Percentiles rank a stretch among this genome's conserved stretches.
phyloP scores from a whole-genome alignment of 2,797 vertebrate genomes.

The Anguilla marmorata region DNA sequence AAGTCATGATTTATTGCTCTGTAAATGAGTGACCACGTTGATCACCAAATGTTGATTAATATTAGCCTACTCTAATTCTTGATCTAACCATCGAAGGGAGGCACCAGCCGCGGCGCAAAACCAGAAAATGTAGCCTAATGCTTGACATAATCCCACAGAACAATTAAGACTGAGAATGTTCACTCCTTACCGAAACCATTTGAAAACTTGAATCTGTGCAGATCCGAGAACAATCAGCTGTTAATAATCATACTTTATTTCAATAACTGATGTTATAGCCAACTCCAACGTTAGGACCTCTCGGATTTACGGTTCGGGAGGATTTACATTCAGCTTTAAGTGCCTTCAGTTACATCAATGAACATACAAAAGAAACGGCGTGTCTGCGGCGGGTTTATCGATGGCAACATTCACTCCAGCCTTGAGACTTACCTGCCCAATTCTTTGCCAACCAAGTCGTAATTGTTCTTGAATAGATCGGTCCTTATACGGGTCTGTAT shows the following conservation, averaged over 20 bases:
- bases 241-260: background rate
- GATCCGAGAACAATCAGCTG: background rate
- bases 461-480: conserved; percentile 68
- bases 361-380: background rate
- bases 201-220: background rate
- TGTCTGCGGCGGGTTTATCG: background rate
- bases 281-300: background rate
- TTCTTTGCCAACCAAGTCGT: conserved; percentile 74
- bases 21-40: no score
- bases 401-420: background rate
- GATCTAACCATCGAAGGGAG: background rate
- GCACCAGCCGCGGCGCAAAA: background rate
- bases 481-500: conserved; percentile 72
- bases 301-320: background rate
- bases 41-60: background rate
- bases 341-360: background rate
- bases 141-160: background rate
- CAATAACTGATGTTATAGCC: background rate
- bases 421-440: conserved; percentile 70
- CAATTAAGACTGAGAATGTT: background rate
- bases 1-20: background rate
- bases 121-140: background rate
- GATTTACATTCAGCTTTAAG: background rate
- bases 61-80: background rate
- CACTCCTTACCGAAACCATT: background rate